phyloP scores from a whole-genome alignment of 2,888 invertebrate species.

The Tillus elongatus region DNA sequence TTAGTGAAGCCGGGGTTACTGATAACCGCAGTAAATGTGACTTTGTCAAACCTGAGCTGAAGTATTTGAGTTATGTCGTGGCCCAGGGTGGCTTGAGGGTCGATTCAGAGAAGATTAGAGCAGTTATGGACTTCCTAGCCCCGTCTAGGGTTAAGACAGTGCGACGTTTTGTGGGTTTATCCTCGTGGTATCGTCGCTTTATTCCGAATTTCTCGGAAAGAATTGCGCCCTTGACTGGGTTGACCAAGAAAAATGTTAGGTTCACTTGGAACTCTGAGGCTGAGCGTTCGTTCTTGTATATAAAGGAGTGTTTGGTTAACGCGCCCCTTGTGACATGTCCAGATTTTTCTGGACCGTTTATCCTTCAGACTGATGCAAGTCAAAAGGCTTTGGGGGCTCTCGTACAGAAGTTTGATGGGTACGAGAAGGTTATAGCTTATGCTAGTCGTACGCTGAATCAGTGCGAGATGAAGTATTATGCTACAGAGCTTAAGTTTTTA shows the following conservation, averaged over 20 bases:
- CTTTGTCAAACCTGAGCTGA: slow-evolving; percentile 4
- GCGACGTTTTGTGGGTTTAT: not conserved
- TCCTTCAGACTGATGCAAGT: too few relatives aligned
- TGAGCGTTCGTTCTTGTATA: too few relatives aligned
- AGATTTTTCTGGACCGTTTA: slow-evolving; percentile 3
- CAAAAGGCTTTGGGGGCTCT: not conserved
- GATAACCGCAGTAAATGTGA: not conserved
- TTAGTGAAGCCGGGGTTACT: not conserved
- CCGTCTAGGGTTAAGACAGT: too few relatives aligned
- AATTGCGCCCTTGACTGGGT: too few relatives aligned
- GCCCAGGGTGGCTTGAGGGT: not conserved
- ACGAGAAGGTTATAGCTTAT: slow-evolving; percentile 1
- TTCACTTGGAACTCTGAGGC: not conserved
- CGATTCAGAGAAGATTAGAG: not conserved
- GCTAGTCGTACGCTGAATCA: too few relatives aligned
- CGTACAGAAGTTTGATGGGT: not conserved
- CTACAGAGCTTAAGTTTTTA: too few relatives aligned
- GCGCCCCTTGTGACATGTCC: not conserved
- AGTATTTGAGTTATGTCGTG: slow-evolving; percentile 1
- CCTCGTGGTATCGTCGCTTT: slow-evolving; percentile 1
- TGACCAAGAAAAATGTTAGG: too few relatives aligned
- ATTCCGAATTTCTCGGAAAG: not conserved
- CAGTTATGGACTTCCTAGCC: not conserved
- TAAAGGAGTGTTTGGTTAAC: slow-evolving; percentile 3
- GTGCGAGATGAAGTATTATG: too few relatives aligned